A percentile compares a stretch with the other conserved stretches of the same genome.
These are phyloP conservation scores for Bellardia pandia DNA, from an alignment of 2,888 invertebrate genomes.

Conservation along the genomic window DNA sequence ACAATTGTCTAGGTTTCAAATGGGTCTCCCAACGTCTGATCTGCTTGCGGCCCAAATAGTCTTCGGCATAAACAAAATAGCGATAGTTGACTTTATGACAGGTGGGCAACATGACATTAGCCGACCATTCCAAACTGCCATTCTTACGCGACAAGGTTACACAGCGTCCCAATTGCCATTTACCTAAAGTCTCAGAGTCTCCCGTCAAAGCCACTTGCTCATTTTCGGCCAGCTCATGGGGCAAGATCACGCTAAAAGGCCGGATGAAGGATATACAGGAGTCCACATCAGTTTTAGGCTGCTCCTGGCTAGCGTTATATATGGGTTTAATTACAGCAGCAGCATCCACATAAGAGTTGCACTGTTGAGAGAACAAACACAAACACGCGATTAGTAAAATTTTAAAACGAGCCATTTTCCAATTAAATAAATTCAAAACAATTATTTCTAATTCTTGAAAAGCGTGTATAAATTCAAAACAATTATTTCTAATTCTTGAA, in stretches of 20 bases:
- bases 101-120: slow-evolving; percentile 86
- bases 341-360: slow-evolving; percentile 77
- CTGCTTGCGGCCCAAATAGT: slow-evolving; percentile 79
- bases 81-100: slow-evolving; percentile 85
- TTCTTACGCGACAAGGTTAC: slow-evolving; percentile 81
- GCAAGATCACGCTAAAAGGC: slow-evolving; percentile 82
- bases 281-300: slow-evolving; percentile 1
- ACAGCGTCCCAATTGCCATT: slow-evolving; percentile 88
- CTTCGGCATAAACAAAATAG: slow-evolving; percentile 81
- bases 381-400: slow-evolving; percentile 74
- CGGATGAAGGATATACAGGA: slow-evolving; percentile 76
- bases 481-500: no score
- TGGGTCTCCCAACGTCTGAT: slow-evolving; percentile 82
- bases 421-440: not conserved
- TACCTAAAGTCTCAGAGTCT: slow-evolving; percentile 88
- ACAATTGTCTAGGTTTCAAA: slow-evolving; percentile 85
- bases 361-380: slow-evolving; percentile 76
- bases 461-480: no score
- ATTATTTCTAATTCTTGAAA: no score
- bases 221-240: slow-evolving; percentile 85
- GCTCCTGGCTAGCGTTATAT: not conserved
- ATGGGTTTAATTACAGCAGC: slow-evolving; percentile 64
- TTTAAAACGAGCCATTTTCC: slow-evolving; percentile 51
- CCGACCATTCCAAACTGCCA: slow-evolving; percentile 86
- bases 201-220: slow-evolving; percentile 90